Percentiles rank a stretch among this genome's conserved stretches.
Evolutionary conservation across 2,797 vertebrate genomes (phyloP).

Genomic region (Dermochelys coriacea): DNA sequence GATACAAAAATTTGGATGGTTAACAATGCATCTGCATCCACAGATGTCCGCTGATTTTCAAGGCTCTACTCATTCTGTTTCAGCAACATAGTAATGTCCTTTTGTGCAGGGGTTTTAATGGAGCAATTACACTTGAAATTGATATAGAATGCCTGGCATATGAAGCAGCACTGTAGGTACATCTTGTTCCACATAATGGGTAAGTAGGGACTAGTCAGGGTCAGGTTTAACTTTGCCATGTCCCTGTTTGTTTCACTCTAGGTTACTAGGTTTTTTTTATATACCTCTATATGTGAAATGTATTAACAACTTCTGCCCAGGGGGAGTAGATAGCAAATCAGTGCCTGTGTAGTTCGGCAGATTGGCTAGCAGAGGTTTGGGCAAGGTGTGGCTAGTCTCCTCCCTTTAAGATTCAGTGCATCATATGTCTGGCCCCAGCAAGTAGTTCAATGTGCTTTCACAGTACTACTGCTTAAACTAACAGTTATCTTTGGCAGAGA

Average conservation of each 20-base stretch:
- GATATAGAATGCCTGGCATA: neutral
- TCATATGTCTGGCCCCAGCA: slow-evolving; percentile 47
- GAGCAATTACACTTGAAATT: neutral
- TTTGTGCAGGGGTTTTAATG: neutral
- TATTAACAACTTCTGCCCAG: neutral
- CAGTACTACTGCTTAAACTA: slow-evolving; percentile 62
- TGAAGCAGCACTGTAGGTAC: neutral
- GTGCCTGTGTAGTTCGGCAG: neutral
- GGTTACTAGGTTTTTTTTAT: neutral
- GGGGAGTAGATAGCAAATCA: neutral
- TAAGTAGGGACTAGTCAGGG: neutral
- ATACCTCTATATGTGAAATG: too few species aligned
- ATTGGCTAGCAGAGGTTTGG: neutral
- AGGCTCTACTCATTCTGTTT: neutral
- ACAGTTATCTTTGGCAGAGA: slow-evolving; percentile 74
- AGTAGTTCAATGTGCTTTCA: slow-evolving; percentile 46
- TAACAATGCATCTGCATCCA: too few species aligned
- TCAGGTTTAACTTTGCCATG: neutral
- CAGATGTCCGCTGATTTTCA: too few species aligned
- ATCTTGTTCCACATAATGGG: rapidly evolving
- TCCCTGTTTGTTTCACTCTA: neutral
- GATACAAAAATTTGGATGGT: too few species aligned
- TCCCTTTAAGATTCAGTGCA: slow-evolving; percentile 10
- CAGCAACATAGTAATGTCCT: rapidly evolving
- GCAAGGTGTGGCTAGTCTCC: slow-evolving; percentile 26